Percentiles rank a stretch among this genome's conserved stretches.
phyloP scores from a whole-genome alignment of 2,888 invertebrate species.

The Dicyrtomina minuta region DNA sequence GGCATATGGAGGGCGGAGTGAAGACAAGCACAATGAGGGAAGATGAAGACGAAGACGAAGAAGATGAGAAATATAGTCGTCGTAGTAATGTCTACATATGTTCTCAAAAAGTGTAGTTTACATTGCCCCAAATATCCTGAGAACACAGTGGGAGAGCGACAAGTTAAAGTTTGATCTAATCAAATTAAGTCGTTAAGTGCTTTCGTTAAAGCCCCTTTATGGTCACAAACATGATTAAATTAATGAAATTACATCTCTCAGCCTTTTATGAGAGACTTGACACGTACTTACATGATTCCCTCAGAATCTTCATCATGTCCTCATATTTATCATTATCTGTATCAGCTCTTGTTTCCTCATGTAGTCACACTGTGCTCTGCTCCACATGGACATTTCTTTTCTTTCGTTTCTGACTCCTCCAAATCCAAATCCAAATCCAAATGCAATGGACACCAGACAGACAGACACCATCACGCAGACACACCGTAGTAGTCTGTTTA shows the following conservation, averaged over 20 bases:
- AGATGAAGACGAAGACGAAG: too few species aligned
- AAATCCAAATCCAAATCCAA: too few species aligned
- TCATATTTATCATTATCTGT: not conserved
- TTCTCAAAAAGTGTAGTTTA: conserved; percentile 9
- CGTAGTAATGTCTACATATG: not conserved
- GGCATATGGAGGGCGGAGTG: too few species aligned
- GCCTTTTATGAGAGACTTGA: conserved; percentile 3
- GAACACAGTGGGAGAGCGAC: conserved; percentile 21
- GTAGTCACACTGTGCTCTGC: too few species aligned
- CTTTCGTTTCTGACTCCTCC: not conserved
- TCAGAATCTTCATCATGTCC: not conserved
- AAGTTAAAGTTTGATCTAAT: conserved; percentile 34
- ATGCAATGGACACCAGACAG: too few species aligned
- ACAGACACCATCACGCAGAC: too few species aligned
- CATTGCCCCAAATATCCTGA: conserved; percentile 26
- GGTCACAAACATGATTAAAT: conserved; percentile 30
- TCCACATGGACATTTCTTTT: not conserved
- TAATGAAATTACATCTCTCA: conserved; percentile 31
- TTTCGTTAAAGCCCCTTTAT: conserved; percentile 32
- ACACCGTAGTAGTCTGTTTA: too few species aligned
- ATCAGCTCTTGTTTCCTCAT: not conserved
- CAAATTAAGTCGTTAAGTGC: conserved; percentile 36
- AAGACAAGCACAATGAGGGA: too few species aligned
- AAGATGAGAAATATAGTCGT: conserved; percentile 5
- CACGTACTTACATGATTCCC: conserved; percentile 6